Percentiles rank a stretch among this genome's conserved stretches.
Evolutionary conservation across 2,797 vertebrate species (phyloP).

Genomic region (Muscicapa comitata): DNA sequence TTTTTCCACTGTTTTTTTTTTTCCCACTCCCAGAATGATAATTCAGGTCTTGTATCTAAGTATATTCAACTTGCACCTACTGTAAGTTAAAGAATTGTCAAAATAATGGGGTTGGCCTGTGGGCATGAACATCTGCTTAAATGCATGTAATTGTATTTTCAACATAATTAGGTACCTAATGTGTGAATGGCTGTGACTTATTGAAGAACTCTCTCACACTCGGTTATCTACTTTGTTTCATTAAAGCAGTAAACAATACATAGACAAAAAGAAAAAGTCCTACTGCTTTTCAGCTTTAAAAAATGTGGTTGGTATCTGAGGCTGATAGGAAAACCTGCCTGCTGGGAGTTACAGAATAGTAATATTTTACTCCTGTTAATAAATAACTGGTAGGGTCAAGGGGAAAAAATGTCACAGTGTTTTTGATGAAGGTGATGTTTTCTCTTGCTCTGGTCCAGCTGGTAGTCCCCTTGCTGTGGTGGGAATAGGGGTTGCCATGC

Average conservation of each 20-base stretch:
- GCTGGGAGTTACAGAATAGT: background rate
- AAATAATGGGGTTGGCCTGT: background rate
- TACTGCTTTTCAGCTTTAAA: background rate
- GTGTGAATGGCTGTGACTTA: background rate
- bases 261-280: background rate
- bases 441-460: background rate
- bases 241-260: background rate
- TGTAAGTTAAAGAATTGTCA: background rate
- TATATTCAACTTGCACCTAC: background rate
- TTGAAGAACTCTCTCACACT: background rate
- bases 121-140: constrained; percentile 12
- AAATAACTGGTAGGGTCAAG: background rate
- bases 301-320: background rate
- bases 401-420: background rate
- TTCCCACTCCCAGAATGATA: background rate
- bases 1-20: background rate
- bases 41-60: background rate
- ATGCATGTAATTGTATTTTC: constrained; percentile 28
- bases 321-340: background rate
- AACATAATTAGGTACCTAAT: background rate
- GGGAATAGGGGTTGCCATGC: background rate
- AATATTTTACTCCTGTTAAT: constrained; percentile 43
- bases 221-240: background rate
- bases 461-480: accelerated
- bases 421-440: background rate